Conservation (phyloP, 2,888 invertebrate genomes). For the Azorinus chamasolen region DNA sequence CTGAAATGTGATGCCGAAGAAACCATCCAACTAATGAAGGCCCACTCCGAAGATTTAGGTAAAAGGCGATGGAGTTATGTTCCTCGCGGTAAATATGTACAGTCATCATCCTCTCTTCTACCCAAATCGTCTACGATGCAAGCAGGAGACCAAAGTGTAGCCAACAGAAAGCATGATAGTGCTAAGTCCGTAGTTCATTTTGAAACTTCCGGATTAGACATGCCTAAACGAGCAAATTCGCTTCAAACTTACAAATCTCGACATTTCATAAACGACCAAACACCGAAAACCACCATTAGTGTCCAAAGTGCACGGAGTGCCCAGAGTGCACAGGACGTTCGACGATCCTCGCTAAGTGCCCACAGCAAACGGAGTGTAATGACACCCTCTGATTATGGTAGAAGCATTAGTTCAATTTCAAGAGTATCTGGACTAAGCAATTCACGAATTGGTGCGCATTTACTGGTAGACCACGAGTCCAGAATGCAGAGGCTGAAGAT, state of each 20-base stretch:
- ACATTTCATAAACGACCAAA: not conserved
- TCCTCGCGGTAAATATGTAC: slow-evolving; percentile 56
- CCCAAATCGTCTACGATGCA: not conserved
- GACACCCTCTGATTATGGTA: too few species aligned
- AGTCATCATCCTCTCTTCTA: slow-evolving; percentile 35
- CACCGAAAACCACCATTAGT: too few species aligned
- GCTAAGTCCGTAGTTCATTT: not conserved
- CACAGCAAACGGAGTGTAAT: too few species aligned
- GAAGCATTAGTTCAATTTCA: too few species aligned
- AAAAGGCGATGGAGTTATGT: slow-evolving; percentile 64
- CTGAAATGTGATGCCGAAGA: slow-evolving; percentile 56
- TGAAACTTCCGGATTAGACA: not conserved
- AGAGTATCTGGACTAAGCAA: slow-evolving; percentile 3
- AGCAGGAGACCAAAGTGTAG: not conserved
- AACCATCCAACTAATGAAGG: slow-evolving; percentile 19
- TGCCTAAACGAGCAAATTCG: too few species aligned
- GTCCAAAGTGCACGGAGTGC: too few species aligned
- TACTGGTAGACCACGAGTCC: slow-evolving; percentile 24
- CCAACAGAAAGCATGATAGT: not conserved
- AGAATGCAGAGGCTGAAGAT: slow-evolving; percentile 35
- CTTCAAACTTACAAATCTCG: not conserved
- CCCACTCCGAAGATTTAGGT: slow-evolving; percentile 24
- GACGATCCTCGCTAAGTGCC: too few species aligned
- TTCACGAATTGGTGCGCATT: not conserved
- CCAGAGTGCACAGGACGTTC: too few species aligned